Conservation (phyloP, 1,140 invertebrate species). For the Oreohelix idahoensis region DNA sequence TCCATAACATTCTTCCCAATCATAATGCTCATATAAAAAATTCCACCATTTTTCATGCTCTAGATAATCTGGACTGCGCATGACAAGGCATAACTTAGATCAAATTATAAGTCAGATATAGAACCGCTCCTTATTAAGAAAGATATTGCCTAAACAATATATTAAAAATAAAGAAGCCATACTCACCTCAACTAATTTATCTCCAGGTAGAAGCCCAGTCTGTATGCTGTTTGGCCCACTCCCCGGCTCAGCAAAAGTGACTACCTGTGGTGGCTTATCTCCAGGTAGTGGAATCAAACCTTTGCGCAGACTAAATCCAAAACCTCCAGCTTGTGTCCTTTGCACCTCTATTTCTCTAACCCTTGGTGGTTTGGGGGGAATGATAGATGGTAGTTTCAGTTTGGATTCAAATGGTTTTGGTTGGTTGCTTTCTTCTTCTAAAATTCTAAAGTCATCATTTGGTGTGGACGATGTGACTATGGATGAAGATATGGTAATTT, state of each 20-base stretch:
- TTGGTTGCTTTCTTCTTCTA: constrained; percentile 26
- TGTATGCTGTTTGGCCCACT: constrained; percentile 78
- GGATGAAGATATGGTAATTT: neutral
- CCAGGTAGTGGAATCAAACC: constrained; percentile 71
- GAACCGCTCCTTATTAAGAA: no score
- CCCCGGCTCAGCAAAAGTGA: constrained; percentile 90
- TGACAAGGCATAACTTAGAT: no score
- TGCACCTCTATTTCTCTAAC: constrained; percentile 85
- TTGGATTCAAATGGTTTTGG: constrained; percentile 72
- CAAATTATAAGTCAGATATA: no score
- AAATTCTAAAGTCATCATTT: constrained; percentile 27
- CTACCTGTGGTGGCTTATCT: constrained; percentile 62
- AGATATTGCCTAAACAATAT: no score
- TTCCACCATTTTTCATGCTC: no score
- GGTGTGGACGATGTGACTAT: neutral
- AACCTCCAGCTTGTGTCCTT: constrained; percentile 89
- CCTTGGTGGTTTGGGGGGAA: constrained; percentile 82
- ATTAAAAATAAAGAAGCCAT: constrained; percentile 53
- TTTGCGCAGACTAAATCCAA: constrained; percentile 93
- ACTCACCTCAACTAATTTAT: constrained; percentile 93
- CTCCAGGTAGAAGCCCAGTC: constrained; percentile 89
- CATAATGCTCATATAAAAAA: no score
- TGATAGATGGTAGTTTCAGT: constrained; percentile 84
- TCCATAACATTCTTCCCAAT: no score
- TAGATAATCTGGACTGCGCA: no score